Conservation (phyloP, 2,113 vertebrate genomes). For the Apodemus speciosus region DNA sequence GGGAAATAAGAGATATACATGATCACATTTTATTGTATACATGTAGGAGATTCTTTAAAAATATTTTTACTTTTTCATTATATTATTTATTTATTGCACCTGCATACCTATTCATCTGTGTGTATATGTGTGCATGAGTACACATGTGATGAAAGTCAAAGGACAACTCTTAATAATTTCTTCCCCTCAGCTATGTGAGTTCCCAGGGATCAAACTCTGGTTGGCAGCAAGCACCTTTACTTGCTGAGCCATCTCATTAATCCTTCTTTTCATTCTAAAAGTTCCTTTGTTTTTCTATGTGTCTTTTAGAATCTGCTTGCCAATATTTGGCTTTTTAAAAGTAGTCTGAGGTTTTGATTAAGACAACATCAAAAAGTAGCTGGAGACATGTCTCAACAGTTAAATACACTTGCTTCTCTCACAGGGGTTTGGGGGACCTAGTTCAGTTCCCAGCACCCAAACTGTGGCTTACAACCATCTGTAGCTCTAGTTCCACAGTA, state of each 20-base stretch:
- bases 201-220: background rate
- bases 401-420: background rate
- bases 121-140: background rate
- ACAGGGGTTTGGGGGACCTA: too few species aligned
- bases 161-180: background rate
- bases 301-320: background rate
- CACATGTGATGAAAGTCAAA: background rate
- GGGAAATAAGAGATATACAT: background rate
- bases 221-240: background rate
- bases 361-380: background rate
- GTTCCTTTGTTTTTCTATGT: background rate
- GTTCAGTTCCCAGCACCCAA: background rate
- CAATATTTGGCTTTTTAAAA: background rate
- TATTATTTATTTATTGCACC: background rate
- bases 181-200: too few species aligned
- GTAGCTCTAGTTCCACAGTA: background rate
- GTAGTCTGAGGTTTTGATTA: background rate
- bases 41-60: background rate
- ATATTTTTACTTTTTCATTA: background rate
- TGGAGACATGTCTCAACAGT: background rate
- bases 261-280: background rate
- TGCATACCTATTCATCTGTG: background rate
- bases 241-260: background rate
- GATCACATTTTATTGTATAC: background rate
- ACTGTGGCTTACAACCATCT: background rate